Conservation (phyloP, 2,888 invertebrate genomes). For the Volucella zonaria region DNA sequence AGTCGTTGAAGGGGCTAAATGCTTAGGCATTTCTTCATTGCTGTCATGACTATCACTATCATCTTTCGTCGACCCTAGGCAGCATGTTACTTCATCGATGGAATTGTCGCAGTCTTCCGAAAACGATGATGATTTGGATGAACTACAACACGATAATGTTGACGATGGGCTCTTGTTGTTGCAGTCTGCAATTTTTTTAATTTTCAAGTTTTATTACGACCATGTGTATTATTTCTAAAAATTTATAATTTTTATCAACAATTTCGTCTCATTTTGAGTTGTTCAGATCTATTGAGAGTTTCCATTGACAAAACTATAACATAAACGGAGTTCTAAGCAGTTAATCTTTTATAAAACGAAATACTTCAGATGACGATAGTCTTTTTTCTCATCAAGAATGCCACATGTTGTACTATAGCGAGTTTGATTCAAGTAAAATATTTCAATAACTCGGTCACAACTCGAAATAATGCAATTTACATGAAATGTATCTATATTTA, state of each 20-base stretch:
- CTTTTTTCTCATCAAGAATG: conserved; percentile 47
- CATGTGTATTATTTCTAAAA: background rate
- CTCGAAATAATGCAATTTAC: conserved; percentile 50
- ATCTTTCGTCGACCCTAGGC: too few species aligned
- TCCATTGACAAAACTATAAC: background rate
- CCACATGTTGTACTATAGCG: conserved; percentile 46
- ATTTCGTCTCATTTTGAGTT: conserved; percentile 33
- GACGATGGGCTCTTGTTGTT: background rate
- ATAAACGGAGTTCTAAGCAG: conserved; percentile 31
- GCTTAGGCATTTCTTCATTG: background rate
- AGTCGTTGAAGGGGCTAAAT: background rate
- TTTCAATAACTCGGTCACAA: conserved; percentile 49
- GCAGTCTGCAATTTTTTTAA: background rate
- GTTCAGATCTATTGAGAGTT: conserved; percentile 22
- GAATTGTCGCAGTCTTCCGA: too few species aligned
- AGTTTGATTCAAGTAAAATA: conserved; percentile 47
- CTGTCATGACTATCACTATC: background rate
- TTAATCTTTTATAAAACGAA: conserved; percentile 39
- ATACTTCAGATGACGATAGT: conserved; percentile 53
- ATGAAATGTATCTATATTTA: conserved; percentile 32
- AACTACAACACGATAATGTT: too few species aligned
- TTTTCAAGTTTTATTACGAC: conserved; percentile 3
- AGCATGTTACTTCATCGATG: too few species aligned
- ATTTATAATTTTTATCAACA: background rate
- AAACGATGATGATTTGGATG: too few species aligned